Conservation (phyloP, 2,888 invertebrate species). For the Napeogenes sylphis region DNA sequence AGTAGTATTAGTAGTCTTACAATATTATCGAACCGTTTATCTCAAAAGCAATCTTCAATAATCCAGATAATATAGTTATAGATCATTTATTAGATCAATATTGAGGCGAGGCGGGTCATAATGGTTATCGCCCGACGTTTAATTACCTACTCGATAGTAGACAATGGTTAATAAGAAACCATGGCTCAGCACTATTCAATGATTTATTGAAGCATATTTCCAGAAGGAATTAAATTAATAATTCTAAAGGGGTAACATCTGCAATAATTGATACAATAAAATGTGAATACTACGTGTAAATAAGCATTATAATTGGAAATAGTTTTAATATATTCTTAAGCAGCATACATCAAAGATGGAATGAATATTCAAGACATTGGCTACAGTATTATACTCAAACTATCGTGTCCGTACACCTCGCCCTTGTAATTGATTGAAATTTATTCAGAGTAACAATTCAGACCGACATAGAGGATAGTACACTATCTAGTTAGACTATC, state of each 20-base stretch:
- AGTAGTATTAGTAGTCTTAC: background rate
- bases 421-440: conserved; percentile 68
- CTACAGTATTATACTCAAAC: conserved; percentile 53
- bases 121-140: conserved; percentile 67
- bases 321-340: conserved; percentile 31
- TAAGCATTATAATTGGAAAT: background rate
- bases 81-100: conserved; percentile 75
- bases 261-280: conserved; percentile 4
- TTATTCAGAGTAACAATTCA: conserved; percentile 62
- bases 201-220: conserved; percentile 65
- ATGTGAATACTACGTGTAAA: background rate
- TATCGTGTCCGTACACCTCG: conserved; percentile 50
- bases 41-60: conserved; percentile 56
- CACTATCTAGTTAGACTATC: conserved; percentile 35
- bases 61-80: conserved; percentile 51
- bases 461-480: conserved; percentile 42
- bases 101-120: conserved; percentile 55
- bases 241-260: conserved; percentile 40
- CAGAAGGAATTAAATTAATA: conserved; percentile 60
- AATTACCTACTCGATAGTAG: conserved; percentile 67
- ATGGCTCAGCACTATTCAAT: conserved; percentile 61
- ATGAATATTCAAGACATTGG: conserved; percentile 67
- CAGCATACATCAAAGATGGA: conserved; percentile 59
- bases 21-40: conserved; percentile 31
- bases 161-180: conserved; percentile 76